Percentiles rank a stretch among this genome's conserved stretches.
phyloP scores from a whole-genome alignment of 2,113 vertebrate species.

The Laterallus jamaicensis region DNA sequence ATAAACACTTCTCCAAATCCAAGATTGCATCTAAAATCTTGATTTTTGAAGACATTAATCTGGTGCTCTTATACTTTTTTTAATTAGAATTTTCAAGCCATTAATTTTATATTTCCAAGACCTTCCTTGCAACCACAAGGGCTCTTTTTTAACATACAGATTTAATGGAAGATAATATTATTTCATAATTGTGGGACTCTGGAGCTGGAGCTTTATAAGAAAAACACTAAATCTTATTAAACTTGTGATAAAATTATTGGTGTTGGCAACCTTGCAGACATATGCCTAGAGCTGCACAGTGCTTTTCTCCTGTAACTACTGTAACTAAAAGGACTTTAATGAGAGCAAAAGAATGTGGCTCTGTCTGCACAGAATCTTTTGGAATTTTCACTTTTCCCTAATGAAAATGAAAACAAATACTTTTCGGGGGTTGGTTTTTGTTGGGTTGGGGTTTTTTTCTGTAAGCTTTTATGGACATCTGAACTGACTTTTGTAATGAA shows the following conservation, averaged over 20 bases:
- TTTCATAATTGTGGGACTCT: conserved; percentile 33
- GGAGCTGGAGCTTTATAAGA: conserved; percentile 15
- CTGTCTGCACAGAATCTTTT: conserved; percentile 29
- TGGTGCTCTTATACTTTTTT: not conserved
- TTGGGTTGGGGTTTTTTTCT: not conserved
- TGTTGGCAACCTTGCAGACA: conserved; percentile 55
- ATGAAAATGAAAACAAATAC: conserved; percentile 30
- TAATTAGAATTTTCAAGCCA: not conserved
- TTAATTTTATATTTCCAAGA: not conserved
- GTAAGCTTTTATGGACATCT: conserved; percentile 18
- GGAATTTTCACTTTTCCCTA: conserved; percentile 43
- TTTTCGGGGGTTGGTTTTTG: not conserved
- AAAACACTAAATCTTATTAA: conserved; percentile 42
- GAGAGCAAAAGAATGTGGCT: conserved; percentile 29
- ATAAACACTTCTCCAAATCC: not conserved
- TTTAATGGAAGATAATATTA: conserved; percentile 39
- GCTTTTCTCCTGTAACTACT: conserved; percentile 43
- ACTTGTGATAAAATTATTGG: conserved; percentile 58
- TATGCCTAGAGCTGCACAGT: conserved; percentile 22
- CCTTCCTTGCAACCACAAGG: not conserved
- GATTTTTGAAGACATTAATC: not conserved
- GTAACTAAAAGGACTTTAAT: conserved; percentile 46
- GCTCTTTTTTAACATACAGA: not conserved
- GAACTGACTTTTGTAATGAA: conserved; percentile 40
- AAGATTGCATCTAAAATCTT: not conserved